Evolutionary conservation across 2,113 vertebrate species (phyloP).

Genomic region (Tragelaphus scriptus): DNA sequence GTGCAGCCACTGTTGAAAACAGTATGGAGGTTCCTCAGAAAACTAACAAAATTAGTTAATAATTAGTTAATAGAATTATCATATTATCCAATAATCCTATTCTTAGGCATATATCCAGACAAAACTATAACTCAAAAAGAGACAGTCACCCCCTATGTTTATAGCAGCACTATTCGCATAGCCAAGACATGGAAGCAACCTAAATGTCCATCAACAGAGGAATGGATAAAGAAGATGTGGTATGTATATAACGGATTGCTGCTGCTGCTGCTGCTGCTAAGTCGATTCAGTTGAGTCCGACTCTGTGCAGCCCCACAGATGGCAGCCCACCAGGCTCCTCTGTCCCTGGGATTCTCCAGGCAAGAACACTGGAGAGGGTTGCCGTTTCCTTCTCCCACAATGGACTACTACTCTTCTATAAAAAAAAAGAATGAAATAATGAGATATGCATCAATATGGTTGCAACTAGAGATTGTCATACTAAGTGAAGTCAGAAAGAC

Average conservation of each 20-base stretch:
- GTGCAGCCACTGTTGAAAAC: background rate
- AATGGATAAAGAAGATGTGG: background rate
- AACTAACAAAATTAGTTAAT: background rate
- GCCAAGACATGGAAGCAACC: background rate
- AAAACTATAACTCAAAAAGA: background rate
- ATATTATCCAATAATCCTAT: background rate
- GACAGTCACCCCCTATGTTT: background rate
- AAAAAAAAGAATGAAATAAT: background rate
- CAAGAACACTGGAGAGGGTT: background rate
- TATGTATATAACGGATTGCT: background rate
- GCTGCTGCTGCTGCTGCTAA: background rate
- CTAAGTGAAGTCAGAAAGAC: background rate
- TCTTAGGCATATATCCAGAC: background rate
- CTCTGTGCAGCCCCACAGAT: fast-evolving
- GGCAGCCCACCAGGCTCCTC: background rate
- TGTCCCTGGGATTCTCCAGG: background rate
- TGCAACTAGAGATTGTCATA: background rate
- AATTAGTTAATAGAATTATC: background rate
- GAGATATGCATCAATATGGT: background rate
- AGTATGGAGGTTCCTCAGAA: background rate
- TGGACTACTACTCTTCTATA: background rate
- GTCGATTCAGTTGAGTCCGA: fast-evolving
- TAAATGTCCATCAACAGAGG: background rate
- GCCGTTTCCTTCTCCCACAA: background rate
- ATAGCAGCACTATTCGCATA: background rate